These are phyloP conservation scores for Contarinia nasturtii DNA, from an alignment of 1,140 invertebrate species.

Conservation along the genomic window DNA sequence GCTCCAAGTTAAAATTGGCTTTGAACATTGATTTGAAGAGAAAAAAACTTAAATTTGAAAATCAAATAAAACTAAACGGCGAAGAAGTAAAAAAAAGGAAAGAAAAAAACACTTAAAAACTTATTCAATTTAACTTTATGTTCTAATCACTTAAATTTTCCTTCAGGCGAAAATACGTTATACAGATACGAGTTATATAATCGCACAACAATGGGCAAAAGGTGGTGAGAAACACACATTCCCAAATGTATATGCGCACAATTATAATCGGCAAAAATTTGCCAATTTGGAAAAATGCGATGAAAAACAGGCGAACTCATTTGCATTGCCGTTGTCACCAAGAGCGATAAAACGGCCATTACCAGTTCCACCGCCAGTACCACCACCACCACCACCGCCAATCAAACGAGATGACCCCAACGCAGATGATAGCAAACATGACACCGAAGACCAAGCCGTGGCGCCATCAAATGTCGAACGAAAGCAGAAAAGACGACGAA, in stretches of 20 bases:
- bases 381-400: neutral
- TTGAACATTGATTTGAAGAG: neutral
- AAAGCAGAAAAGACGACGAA: neutral
- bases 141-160: neutral
- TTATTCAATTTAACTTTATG: neutral
- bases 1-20: neutral
- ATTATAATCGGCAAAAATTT: neutral
- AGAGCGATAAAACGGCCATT: neutral
- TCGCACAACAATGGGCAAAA: neutral
- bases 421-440: neutral
- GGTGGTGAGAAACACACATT: neutral
- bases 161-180: conserved; percentile 1
- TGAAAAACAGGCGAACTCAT: neutral
- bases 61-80: no score
- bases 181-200: conserved; percentile 1
- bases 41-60: neutral
- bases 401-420: neutral
- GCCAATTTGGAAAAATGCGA: neutral
- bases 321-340: neutral
- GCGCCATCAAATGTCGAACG: neutral
- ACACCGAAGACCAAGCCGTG: neutral
- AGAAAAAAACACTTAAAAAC: neutral
- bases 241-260: neutral
- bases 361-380: neutral
- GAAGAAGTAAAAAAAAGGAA: neutral